These are phyloP conservation scores for Semibalanus balanoides DNA, from an alignment of 1,140 invertebrate genomes.

Conservation along the genomic window DNA sequence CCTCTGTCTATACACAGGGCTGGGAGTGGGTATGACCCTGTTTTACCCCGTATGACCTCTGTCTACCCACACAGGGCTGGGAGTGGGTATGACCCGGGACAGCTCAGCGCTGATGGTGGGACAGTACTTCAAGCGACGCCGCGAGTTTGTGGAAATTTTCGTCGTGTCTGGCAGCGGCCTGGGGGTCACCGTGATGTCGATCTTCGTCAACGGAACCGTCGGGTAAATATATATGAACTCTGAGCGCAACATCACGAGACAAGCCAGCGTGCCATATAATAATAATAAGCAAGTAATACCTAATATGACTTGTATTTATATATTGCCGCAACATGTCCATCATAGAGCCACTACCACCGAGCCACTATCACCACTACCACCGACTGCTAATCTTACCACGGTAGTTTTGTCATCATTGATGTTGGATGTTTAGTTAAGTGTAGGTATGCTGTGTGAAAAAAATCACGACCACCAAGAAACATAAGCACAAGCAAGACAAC, in stretches of 20 bases:
- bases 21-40: background rate
- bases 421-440: too few species aligned
- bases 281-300: too few species aligned
- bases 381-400: too few species aligned
- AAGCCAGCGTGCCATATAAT: too few species aligned
- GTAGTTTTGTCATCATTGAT: too few species aligned
- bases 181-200: slow-evolving; percentile 67
- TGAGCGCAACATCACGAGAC: background rate
- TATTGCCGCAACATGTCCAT: too few species aligned
- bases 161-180: slow-evolving; percentile 69
- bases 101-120: slow-evolving; percentile 79
- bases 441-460: too few species aligned
- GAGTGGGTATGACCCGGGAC: slow-evolving; percentile 64
- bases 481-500: too few species aligned
- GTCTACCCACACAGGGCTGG: slow-evolving; percentile 44
- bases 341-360: too few species aligned
- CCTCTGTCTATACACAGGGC: background rate
- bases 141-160: slow-evolving; percentile 75
- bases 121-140: slow-evolving; percentile 69
- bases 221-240: background rate
- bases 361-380: too few species aligned
- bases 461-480: too few species aligned
- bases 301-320: too few species aligned
- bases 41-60: background rate
- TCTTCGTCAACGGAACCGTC: slow-evolving; percentile 31